phyloP scores from a whole-genome alignment of 2,797 vertebrate genomes.

The Streptopelia turtur region DNA sequence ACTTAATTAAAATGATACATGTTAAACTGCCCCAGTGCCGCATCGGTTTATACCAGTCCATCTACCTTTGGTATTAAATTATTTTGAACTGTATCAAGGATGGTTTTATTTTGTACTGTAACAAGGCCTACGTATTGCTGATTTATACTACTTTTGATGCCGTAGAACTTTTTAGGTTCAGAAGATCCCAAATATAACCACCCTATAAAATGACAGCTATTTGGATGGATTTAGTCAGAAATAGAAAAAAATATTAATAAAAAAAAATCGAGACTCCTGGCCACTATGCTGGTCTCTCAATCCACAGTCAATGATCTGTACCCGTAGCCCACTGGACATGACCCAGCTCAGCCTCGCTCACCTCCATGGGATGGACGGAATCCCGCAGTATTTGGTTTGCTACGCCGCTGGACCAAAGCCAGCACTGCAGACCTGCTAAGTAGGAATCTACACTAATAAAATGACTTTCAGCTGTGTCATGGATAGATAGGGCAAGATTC shows the following conservation, averaged over 20 bases:
- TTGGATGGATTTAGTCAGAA: neutral
- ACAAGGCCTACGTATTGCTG: neutral
- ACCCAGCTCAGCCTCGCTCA: neutral
- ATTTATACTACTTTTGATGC: neutral
- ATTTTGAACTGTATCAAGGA: neutral
- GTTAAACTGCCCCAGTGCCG: neutral
- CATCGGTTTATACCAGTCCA: neutral
- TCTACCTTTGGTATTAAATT: neutral
- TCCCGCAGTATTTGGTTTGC: rapidly evolving
- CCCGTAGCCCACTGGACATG: neutral
- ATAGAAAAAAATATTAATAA: neutral
- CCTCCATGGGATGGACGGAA: rapidly evolving
- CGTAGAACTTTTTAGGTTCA: neutral
- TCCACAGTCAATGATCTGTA: neutral
- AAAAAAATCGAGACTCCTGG: neutral
- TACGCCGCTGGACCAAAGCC: neutral
- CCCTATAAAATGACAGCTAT: neutral
- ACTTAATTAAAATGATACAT: neutral
- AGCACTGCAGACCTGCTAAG: neutral
- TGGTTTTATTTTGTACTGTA: rapidly evolving
- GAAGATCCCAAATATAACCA: neutral
- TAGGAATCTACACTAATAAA: neutral
- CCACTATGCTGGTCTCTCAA: neutral
- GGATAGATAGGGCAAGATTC: neutral
- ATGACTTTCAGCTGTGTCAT: neutral